A percentile compares a stretch with the other conserved stretches of the same genome.
Conservation (phyloP, 2,888 invertebrate genomes). For the Agonum fuliginosum region DNA sequence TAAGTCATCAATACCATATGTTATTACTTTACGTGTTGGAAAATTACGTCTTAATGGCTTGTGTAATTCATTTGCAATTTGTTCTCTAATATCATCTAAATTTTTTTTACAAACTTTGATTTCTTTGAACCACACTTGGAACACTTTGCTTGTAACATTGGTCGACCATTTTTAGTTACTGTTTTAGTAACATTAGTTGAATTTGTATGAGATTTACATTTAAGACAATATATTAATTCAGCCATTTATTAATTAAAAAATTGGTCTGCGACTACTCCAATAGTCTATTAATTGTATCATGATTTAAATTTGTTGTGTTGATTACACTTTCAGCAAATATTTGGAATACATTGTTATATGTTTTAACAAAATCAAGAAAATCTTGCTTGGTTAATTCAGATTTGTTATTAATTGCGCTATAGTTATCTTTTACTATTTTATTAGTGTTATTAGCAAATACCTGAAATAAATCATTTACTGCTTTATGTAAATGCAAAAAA, state of each 20-base stretch:
- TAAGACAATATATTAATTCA: slow-evolving; percentile 16
- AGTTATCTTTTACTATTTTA: neutral
- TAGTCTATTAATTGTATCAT: neutral
- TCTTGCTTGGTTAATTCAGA: neutral
- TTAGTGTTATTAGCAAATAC: neutral
- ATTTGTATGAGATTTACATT: slow-evolving; percentile 3
- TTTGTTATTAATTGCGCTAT: neutral
- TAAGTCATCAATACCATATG: slow-evolving; percentile 68
- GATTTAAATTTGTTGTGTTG: neutral
- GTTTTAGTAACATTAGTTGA: slow-evolving; percentile 9
- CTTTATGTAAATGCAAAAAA: neutral
- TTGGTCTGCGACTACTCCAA: no score
- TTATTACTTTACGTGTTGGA: no score
- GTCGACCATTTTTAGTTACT: slow-evolving; percentile 2
- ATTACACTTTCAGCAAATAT: neutral
- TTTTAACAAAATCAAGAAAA: neutral
- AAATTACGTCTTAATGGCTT: no score
- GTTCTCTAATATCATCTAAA: neutral
- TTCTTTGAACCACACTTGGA: neutral
- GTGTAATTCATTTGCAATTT: no score
- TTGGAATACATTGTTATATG: neutral
- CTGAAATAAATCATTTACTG: neutral
- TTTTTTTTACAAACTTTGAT: slow-evolving; percentile 15
- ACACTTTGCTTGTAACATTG: neutral
- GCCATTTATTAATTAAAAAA: neutral